Conservation (phyloP, 2,888 invertebrate genomes). For the Nemotelus pantherinus region DNA sequence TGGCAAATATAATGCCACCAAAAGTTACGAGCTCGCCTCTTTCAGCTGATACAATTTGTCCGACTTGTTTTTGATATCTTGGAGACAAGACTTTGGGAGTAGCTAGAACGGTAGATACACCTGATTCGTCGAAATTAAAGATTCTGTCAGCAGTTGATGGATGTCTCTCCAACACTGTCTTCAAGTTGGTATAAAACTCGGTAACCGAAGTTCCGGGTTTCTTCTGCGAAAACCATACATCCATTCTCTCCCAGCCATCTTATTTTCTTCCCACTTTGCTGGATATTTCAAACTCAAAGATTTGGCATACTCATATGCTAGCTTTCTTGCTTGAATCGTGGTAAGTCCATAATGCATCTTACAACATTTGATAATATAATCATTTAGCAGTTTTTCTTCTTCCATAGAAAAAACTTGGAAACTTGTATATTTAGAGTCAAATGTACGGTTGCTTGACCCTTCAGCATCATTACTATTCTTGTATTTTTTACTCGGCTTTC, state of each 20-base stretch:
- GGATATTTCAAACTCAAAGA: slow-evolving; percentile 38
- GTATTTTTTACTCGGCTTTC: slow-evolving; percentile 44
- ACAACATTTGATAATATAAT: slow-evolving; percentile 19
- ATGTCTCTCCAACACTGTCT: slow-evolving; percentile 45
- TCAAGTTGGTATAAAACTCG: slow-evolving; percentile 13
- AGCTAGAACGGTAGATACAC: no score
- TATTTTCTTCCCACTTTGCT: slow-evolving; percentile 44
- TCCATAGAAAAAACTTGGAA: slow-evolving; percentile 33
- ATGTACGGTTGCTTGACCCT: slow-evolving; percentile 26
- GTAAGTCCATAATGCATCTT: slow-evolving; percentile 31
- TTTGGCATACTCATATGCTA: slow-evolving; percentile 42
- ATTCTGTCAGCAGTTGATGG: no score
- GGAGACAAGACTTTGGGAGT: no score
- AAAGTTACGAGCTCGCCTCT: no score
- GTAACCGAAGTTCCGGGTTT: slow-evolving; percentile 3
- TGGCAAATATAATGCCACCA: slow-evolving; percentile 2
- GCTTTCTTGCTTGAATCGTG: slow-evolving; percentile 31
- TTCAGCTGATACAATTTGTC: no score
- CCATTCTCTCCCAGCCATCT: slow-evolving; percentile 45
- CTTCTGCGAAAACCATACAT: slow-evolving; percentile 36
- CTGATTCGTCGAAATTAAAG: no score
- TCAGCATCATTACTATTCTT: slow-evolving; percentile 28
- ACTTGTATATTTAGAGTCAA: slow-evolving; percentile 8
- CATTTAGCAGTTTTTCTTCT: slow-evolving; percentile 32
- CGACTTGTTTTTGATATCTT: no score